These are phyloP conservation scores for Amazona guildingii DNA, from an alignment of 2,113 vertebrate species.

Conservation along the genomic window DNA sequence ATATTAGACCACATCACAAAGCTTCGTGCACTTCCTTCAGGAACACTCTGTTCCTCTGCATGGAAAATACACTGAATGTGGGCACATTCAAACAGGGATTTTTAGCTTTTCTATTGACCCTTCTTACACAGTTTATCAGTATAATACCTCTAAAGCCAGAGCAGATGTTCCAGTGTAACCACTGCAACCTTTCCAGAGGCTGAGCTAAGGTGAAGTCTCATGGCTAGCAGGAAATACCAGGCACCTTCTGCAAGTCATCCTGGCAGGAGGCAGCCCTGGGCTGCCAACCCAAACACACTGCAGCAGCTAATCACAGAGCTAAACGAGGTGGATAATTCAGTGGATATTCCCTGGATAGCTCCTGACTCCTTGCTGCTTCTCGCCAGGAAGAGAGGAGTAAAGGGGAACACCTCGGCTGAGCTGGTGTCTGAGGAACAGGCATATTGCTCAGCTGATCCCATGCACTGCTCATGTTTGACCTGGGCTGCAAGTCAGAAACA, in stretches of 20 bases:
- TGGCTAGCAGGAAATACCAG: not conserved
- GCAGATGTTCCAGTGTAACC: not conserved
- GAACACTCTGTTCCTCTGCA: not conserved
- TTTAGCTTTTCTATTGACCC: not conserved
- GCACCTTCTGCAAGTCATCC: not conserved
- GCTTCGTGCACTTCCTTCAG: not conserved
- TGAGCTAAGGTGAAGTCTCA: not conserved
- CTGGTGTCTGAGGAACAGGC: not conserved
- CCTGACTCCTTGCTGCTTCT: not conserved
- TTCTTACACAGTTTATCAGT: not conserved
- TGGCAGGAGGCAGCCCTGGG: not conserved
- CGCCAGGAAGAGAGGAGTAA: accelerated
- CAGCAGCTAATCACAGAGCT: not conserved
- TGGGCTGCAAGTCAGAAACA: not conserved
- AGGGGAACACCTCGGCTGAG: not conserved
- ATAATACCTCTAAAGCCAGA: not conserved
- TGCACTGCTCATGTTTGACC: accelerated
- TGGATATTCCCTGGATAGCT: not conserved
- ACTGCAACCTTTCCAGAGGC: not conserved
- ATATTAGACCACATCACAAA: accelerated
- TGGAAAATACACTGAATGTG: accelerated
- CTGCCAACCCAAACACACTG: not conserved
- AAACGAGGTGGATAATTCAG: not conserved
- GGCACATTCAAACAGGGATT: not conserved
- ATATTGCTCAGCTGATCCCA: accelerated